These are phyloP conservation scores for Corythaeola cristata DNA, from an alignment of 2,113 vertebrate genomes.

Conservation along the genomic window DNA sequence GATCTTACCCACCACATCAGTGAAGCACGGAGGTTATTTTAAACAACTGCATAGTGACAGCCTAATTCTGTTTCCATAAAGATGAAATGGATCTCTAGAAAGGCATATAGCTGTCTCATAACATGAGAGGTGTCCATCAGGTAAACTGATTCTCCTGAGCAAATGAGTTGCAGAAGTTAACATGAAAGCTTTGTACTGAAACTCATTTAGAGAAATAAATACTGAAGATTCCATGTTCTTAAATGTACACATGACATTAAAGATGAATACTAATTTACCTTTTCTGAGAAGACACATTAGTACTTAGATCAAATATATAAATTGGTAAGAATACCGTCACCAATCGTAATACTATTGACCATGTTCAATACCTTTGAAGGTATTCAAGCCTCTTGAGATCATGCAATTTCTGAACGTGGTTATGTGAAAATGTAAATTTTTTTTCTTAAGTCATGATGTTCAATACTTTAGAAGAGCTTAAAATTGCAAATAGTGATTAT, in stretches of 20 bases:
- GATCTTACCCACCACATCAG: slow-evolving; percentile 3
- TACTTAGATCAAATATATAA: neutral
- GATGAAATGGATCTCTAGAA: neutral
- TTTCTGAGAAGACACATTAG: neutral
- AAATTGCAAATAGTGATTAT: neutral
- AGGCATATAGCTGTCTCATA: neutral
- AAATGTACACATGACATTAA: neutral
- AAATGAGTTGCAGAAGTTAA: neutral
- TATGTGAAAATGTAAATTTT: neutral
- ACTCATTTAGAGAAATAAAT: neutral
- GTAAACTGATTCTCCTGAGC: neutral
- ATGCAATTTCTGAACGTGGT: neutral
- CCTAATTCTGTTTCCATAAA: neutral
- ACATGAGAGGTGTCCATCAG: neutral
- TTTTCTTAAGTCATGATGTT: neutral
- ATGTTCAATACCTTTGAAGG: neutral
- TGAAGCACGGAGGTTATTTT: neutral
- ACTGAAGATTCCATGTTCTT: neutral
- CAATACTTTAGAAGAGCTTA: neutral
- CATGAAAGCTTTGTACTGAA: neutral
- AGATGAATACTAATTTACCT: neutral
- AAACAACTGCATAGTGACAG: neutral
- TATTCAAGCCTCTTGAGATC: neutral
- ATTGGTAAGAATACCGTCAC: neutral
- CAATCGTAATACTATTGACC: neutral